Conservation (phyloP, 1,140 invertebrate genomes). For the Onthophagus taurus region DNA sequence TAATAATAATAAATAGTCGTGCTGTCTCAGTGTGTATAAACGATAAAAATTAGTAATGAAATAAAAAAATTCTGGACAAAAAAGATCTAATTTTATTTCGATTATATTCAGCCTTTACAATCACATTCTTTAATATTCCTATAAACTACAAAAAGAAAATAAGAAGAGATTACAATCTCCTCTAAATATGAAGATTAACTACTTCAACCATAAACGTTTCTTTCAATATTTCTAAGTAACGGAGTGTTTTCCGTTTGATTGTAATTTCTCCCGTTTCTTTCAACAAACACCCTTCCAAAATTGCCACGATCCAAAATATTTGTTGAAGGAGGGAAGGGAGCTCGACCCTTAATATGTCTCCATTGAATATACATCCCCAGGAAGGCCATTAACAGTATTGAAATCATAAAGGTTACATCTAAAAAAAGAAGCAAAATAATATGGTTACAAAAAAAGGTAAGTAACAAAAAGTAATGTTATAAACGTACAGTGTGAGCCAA, state of each 20-base stretch:
- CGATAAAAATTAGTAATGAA: background rate
- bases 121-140: background rate
- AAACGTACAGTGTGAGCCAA: too few species aligned
- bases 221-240: background rate
- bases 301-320: background rate
- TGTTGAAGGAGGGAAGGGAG: constrained; percentile 10
- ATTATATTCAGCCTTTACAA: background rate
- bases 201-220: background rate
- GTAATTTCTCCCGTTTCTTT: too few species aligned
- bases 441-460: constrained; percentile 2
- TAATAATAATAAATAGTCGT: constrained; percentile 14
- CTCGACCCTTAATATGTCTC: constrained; percentile 10
- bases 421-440: background rate
- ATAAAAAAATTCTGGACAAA: background rate
- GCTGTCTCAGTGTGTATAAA: constrained; percentile 39
- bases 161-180: background rate
- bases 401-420: constrained; percentile 6
- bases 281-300: too few species aligned
- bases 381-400: constrained; percentile 10
- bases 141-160: background rate
- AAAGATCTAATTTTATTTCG: background rate
- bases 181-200: background rate
- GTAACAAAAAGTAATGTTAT: background rate
- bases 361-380: constrained; percentile 2
- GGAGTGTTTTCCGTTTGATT: constrained; percentile 3